phyloP scores from a whole-genome alignment of 2,797 vertebrate species.

The Sebastes steindachneri region DNA sequence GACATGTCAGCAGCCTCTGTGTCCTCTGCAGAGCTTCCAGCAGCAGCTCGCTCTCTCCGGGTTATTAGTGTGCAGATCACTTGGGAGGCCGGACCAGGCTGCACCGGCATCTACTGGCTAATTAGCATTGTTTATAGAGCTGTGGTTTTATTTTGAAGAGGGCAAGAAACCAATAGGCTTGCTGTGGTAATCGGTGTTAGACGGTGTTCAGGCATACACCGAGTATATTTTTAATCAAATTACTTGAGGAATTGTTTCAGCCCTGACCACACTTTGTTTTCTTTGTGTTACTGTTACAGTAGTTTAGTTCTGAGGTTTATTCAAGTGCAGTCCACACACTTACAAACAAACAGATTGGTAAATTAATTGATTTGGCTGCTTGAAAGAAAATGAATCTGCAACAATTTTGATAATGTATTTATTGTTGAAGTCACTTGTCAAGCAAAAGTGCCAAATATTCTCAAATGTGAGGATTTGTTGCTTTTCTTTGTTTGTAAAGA shows the following conservation, averaged over 20 bases:
- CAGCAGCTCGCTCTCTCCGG: background rate
- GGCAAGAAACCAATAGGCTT: background rate
- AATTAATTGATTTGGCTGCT: too few species aligned
- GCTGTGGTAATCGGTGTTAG: background rate
- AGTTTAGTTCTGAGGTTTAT: background rate
- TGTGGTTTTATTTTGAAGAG: background rate
- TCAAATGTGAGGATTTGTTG: too few species aligned
- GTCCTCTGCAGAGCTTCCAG: slow-evolving; percentile 23
- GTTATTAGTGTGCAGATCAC: slow-evolving; percentile 65
- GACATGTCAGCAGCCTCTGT: slow-evolving; percentile 37
- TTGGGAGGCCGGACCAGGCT: slow-evolving; percentile 19
- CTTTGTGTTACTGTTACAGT: background rate
- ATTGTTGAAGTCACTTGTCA: too few species aligned
- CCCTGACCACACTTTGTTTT: too few species aligned
- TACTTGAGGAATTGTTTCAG: too few species aligned
- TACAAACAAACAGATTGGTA: background rate
- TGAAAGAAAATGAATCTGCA: too few species aligned
- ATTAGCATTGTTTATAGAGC: slow-evolving; percentile 33
- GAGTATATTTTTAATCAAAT: too few species aligned
- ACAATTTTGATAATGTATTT: too few species aligned
- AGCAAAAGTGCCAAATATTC: too few species aligned
- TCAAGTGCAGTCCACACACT: background rate
- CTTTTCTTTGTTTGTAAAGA: too few species aligned
- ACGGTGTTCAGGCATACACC: too few species aligned
- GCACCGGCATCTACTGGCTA: slow-evolving; percentile 34